These are phyloP conservation scores for Crossaster papposus DNA, from an alignment of 53 echinoderm and acorn worm genomes.

Conservation along the genomic window DNA sequence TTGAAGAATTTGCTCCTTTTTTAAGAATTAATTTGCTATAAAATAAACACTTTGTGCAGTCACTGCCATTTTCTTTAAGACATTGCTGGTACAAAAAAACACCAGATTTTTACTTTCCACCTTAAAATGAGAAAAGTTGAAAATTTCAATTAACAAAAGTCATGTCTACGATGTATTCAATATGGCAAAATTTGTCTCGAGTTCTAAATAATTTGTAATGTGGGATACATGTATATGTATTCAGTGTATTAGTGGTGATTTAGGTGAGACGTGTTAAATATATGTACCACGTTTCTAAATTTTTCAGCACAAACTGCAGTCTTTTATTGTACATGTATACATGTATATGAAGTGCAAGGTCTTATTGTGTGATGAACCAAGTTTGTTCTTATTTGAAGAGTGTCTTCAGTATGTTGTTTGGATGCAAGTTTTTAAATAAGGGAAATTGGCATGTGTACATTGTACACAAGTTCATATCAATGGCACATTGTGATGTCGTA, in stretches of 20 bases:
- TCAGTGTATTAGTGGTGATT: not conserved
- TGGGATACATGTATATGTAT: not conserved
- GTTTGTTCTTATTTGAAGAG: not conserved
- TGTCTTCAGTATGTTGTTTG: not conserved
- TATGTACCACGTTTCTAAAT: not conserved
- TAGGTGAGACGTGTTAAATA: not conserved
- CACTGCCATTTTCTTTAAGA: too few relatives aligned
- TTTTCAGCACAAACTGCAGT: slow-evolving; percentile 6
- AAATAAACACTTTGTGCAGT: too few relatives aligned
- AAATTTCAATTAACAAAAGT: too few relatives aligned
- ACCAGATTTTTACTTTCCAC: too few relatives aligned
- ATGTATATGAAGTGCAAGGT: not conserved
- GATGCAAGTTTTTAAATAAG: not conserved
- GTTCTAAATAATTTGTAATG: not conserved
- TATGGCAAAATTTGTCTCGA: not conserved
- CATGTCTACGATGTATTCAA: not conserved
- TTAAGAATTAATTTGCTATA: too few relatives aligned
- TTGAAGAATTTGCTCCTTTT: too few relatives aligned
- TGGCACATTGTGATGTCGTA: not conserved
- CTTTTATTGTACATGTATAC: too few relatives aligned
- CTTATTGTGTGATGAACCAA: not conserved
- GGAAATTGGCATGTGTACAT: not conserved
- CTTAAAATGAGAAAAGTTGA: too few relatives aligned
- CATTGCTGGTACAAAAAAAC: too few relatives aligned
- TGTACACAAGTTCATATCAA: not conserved